Evolutionary conservation across 2,888 invertebrate species (phyloP), one percentile per base, ranked within the genome.

Genomic region (Cistogaster globosa): DNA sequence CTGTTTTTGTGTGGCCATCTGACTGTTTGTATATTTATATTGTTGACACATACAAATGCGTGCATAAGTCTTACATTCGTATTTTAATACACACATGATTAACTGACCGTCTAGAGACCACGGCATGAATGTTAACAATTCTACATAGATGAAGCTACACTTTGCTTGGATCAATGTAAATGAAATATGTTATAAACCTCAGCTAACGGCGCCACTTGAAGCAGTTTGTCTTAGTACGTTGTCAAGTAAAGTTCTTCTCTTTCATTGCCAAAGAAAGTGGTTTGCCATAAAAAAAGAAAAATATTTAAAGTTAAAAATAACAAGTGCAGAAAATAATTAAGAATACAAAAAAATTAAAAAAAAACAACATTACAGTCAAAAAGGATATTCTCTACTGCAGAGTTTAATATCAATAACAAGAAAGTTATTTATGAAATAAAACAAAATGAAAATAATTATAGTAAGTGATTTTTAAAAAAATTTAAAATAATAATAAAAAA

Each of bases 221-320:
- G 90, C 92, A 92, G 92, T 92, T 90, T 89, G 90, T 91, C 90
- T 89, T 89, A 88, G 89, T 90, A 88, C 89, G 90, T 90, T 90
- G 91, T 88, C 89, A 88, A 89, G 90, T 89, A 90, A 90, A 89
- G 89, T 90, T 90, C 89, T 89, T 79, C 60, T 84, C 72, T 83
- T 48, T 72, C 81, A 69, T 22, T 57, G 53, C 38, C 69, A 82
- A 74, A 72, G 78, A 84, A 81, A 84, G 81, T 65, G 58, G 68
- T 42, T 45, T 75, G 65, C 16, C 42, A n/a, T 71, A 42, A 12
- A 48, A 65, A 71, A 63, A 38, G 45, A 45, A 53, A 51, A 12
- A 51, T 32, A 26, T n/a, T 67, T 53, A 11, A 53, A 9, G 58
- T 68, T 57, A 5, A 57, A 68, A 69, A 45, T 22, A 51, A 53